Base-by-base conservation (phyloP, 2,888 invertebrate genomes). In the Iselma pallidipennis region DNA sequence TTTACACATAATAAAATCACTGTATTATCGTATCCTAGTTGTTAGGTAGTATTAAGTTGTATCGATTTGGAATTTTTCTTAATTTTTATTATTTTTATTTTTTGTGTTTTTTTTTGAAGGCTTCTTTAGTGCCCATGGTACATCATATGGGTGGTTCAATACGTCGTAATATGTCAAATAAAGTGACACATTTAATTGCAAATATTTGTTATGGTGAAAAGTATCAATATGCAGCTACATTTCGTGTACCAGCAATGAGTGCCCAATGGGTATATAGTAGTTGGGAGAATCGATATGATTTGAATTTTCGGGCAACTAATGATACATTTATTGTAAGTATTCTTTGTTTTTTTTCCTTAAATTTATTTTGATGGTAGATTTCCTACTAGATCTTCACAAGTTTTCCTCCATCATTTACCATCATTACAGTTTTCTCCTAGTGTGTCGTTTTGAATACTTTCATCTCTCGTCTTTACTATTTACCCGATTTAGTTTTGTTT, bases 131-230 rank as follows among this genome's bases (percentile, higher is more conserved):
- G 73, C 91, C 91, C 73, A 85, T 95, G 80, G 92, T 97, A 73
- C 97, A 97, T 85, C 91, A 92, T 80, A 97, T 98, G 97, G 96
- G 96, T 72, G 98, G 97, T 52, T 95, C 95, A 74, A 93, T 97
- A 76, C 88, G 96, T 68, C 94, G 92, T 83, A 95, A 97, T 78
- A 91, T 95, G 87, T 89, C 89, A 65, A 87, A 89, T 60, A 91
- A 91, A 79, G 92, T 95, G 71, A 98, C 97, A 57, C 97, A 98
- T 85, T 86, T 98, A 71, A 94, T 98, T 72, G 94, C 97, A 67
- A 93, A 92, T 76, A 87, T 89, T 73, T 92, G 92, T 74, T 91
- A 91, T 50, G 96, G 96, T 63, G 93, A 94, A 73, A 97, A 97
- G 84, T 98, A 97, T 82, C 90, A 93, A 83, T 95, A 95, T 83